A percentile compares a stretch with the other conserved stretches of the same genome.
Conservation (phyloP, 2,888 invertebrate genomes). For the Conistra vaccinii region DNA sequence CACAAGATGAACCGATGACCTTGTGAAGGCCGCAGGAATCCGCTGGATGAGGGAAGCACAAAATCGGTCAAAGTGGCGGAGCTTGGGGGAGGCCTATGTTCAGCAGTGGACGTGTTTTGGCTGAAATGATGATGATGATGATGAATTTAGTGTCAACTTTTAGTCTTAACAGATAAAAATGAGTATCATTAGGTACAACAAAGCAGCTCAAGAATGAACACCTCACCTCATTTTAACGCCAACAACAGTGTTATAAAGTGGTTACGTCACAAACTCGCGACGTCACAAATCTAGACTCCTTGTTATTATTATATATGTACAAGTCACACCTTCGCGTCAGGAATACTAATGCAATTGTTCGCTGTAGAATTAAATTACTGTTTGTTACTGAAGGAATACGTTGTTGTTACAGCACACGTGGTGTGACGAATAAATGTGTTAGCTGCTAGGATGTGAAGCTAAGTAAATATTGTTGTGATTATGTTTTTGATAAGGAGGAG, state of each 20-base stretch:
- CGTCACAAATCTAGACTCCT: conserved; percentile 45
- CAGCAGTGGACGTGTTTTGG: too few species aligned
- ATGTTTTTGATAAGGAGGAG: not conserved
- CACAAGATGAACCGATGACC: too few species aligned
- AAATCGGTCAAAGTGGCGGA: too few species aligned
- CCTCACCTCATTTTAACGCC: not conserved
- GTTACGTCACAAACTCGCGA: conserved; percentile 25
- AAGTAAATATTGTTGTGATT: not conserved
- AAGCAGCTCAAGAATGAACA: not conserved
- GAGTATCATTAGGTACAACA: not conserved
- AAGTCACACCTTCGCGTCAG: conserved; percentile 16
- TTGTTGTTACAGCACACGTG: not conserved
- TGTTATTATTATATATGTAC: conserved; percentile 28
- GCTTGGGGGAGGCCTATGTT: too few species aligned
- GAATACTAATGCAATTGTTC: conserved; percentile 39
- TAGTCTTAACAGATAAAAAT: not conserved
- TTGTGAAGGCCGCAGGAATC: too few species aligned
- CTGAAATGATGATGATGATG: too few species aligned
- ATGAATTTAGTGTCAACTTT: not conserved
- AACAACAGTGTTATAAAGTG: conserved; percentile 17
- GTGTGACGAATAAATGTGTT: conserved; percentile 11
- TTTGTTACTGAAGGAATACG: conserved; percentile 31
- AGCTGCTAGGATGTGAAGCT: conserved; percentile 4
- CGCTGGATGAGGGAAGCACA: too few species aligned
- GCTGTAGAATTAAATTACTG: conserved; percentile 44